Base-by-base conservation (phyloP, 2,888 invertebrate species). In the Hemicrepidius hirtus region DNA sequence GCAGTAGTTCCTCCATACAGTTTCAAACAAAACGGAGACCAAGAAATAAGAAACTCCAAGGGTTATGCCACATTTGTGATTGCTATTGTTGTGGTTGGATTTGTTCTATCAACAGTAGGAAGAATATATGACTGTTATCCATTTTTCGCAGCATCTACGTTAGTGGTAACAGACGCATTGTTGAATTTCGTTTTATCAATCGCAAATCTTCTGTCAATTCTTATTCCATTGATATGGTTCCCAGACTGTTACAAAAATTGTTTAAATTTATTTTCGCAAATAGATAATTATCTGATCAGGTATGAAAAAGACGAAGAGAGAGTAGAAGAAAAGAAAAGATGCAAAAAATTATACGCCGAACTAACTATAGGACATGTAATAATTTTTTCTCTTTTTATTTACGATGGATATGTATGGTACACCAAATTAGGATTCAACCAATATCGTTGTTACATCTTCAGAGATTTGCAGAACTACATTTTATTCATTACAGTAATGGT, bases 321-420 rank as follows among this genome's bases (percentile, higher is more conserved):
- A 12, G 24, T 12, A 12, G 0, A 20, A 10, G 24, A 24, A n/a
- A 24, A 0, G 24, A 50, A 50, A 40, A 62, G 44, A 62, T 12
- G 9, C 37, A 3, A 44, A 28, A 7, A 5, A 16, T 37, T 64
- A 10, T 50, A 37, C 37, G 28, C 35, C 0, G 57, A 57, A 18
- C 10, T 57, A 6, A 12, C 37, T 10, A n/a, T 46, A 3, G 60
- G 63, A 1, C 62, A 68, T 18, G 0, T 50, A 16, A 16, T 50
- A 4, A 7, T 62, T 1, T 1, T 68, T 28, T 4, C 10, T 0
- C 16, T 62, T 9, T 50, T 68, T 50, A 16, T 21, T 9, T 28
- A 18, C 24, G 68, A 68, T 10, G 68, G 10, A 10, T 68, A 68
- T 18, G 62, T 68, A 5, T 68, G 68, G 68, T 10, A 24, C 10